Base-by-base conservation (phyloP, 2,888 invertebrate species). In the Empis stercorea region DNA sequence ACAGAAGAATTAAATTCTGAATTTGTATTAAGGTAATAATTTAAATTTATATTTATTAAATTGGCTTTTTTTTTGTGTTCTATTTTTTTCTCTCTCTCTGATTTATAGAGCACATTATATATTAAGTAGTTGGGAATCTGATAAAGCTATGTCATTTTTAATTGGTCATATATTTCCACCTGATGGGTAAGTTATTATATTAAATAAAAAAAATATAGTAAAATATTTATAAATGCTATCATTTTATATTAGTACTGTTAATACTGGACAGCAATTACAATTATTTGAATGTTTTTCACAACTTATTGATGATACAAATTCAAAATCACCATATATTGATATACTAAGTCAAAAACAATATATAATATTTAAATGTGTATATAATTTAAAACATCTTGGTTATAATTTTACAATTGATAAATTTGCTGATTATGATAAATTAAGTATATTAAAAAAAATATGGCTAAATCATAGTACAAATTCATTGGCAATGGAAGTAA, bases 201-300 rank as follows among this genome's bases (percentile, higher is more conserved):
- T n/a, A n/a, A n/a, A n/a, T n/a, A n/a, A n/a, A n/a, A n/a, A n/a
- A n/a, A n/a, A n/a, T n/a, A n/a, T n/a, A n/a, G n/a, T n/a, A n/a
- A n/a, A n/a, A n/a, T n/a, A n/a, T n/a, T n/a, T n/a, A n/a, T n/a
- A n/a, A n/a, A n/a, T n/a, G n/a, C n/a, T n/a, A n/a, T n/a, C n/a
- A 63, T 52, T 39, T 34, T 38, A 46, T 38, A n/a, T 11, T n/a
- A 52, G 52, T 0, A 45, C 38, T 11, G 34, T 48, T 3, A 66
- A 64, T 48, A 64, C 64, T 5, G 61, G 59, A 3, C 62, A 66
- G 11, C 68, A 66, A 49, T 52, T 70, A 20, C 64, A 67, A 48
- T 61, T 68, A 57, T 65, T 64, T 46, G 69, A 70, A 54, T 68
- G 68, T 43, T 65, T 67, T 41, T 62, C 63, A 3, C 66, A 67